A percentile compares a stretch with the other conserved stretches of the same genome.
Evolutionary conservation across 1,140 invertebrate genomes (phyloP).

Genomic region (Hetaerina americana): DNA sequence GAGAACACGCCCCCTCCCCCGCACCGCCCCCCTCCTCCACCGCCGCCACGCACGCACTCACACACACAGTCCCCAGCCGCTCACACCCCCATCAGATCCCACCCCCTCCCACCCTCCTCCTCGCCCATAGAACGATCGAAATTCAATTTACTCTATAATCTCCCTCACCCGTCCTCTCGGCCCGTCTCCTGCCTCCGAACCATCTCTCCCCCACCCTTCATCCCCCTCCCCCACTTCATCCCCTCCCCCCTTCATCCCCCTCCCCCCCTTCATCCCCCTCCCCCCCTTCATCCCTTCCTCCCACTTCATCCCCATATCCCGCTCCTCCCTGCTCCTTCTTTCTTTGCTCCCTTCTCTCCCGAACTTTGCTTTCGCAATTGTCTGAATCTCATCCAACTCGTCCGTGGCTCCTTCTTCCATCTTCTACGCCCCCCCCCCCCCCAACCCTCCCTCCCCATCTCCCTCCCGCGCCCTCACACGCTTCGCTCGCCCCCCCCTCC

Average conservation of each 20-base stretch:
- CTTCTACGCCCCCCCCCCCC: no score
- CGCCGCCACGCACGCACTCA: no score
- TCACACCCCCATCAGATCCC: neutral
- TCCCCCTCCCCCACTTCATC: neutral
- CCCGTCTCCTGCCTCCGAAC: neutral
- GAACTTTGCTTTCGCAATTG: no score
- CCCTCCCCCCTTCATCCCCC: neutral
- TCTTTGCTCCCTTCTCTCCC: no score
- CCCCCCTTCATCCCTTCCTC: neutral
- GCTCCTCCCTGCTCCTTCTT: neutral
- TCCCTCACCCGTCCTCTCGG: neutral
- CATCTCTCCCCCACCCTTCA: neutral
- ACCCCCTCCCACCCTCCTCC: neutral
- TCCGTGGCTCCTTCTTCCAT: no score
- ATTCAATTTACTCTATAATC: constrained; percentile 1
- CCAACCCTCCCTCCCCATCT: no score
- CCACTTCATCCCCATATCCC: neutral
- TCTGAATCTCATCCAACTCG: no score
- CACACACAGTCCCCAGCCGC: neutral
- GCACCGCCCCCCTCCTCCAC: no score
- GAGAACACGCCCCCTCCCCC: no score
- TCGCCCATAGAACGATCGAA: neutral
- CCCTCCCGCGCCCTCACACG: no score
- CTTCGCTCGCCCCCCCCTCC: no score
- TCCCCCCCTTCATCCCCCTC: neutral